phyloP scores from a whole-genome alignment of 2,888 invertebrate genomes.

The Boloria selene region DNA sequence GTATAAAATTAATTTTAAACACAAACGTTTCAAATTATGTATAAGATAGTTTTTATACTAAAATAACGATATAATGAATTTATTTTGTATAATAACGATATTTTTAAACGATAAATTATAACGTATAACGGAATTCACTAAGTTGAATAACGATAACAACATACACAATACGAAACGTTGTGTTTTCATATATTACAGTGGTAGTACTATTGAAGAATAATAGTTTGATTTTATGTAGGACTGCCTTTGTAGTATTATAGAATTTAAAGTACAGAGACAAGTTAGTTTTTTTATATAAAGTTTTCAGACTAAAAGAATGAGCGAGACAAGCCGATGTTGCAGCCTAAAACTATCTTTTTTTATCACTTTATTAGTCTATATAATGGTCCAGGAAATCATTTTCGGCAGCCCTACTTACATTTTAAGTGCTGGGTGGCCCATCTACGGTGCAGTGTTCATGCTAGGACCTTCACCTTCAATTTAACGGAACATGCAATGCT shows the following conservation, averaged over 20 bases:
- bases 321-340: neutral
- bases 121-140: neutral
- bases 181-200: slow-evolving; percentile 23
- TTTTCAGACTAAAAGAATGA: too few relatives aligned
- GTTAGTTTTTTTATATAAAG: neutral
- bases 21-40: slow-evolving; percentile 21
- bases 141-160: neutral
- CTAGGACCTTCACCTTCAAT: slow-evolving; percentile 41
- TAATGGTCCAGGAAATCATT: neutral
- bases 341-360: neutral
- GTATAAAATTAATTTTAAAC: slow-evolving; percentile 49
- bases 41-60: neutral
- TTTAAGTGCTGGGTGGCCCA: slow-evolving; percentile 47
- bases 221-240: slow-evolving; percentile 19
- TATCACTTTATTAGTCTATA: neutral
- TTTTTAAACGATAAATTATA: neutral
- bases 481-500: slow-evolving; percentile 42
- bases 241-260: slow-evolving; percentile 14
- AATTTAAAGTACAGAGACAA: neutral
- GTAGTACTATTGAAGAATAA: slow-evolving; percentile 22
- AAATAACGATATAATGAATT: neutral
- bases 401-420: slow-evolving; percentile 31
- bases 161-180: slow-evolving; percentile 10
- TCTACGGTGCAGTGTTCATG: slow-evolving; percentile 56
- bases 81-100: neutral